Conservation (phyloP, 1,140 invertebrate genomes). For the Aethina tumida region DNA sequence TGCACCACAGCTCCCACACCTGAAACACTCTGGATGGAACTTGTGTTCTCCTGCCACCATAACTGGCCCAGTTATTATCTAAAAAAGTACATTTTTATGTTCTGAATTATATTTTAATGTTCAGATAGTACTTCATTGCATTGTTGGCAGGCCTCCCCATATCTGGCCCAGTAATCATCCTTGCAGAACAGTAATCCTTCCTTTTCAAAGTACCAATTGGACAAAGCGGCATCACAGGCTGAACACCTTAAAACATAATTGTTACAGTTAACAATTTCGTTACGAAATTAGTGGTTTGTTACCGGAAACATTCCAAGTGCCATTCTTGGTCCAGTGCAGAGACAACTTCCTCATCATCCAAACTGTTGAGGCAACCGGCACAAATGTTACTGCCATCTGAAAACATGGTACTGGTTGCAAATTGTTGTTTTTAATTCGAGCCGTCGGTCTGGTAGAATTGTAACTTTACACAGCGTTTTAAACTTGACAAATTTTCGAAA, state of each 20-base stretch:
- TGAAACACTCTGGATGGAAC: conserved; percentile 93
- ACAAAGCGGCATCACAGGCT: conserved; percentile 71
- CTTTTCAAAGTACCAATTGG: conserved; percentile 90
- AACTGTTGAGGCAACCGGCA: conserved; percentile 64
- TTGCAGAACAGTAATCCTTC: conserved; percentile 82
- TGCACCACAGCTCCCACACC: conserved; percentile 67
- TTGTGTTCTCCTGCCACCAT: conserved; percentile 91
- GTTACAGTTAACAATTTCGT: conserved; percentile 2
- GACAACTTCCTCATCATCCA: conserved; percentile 65
- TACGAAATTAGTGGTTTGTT: conserved; percentile 9
- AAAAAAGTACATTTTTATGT: conserved; percentile 12
- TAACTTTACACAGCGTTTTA: no score
- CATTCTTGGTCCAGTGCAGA: conserved; percentile 73
- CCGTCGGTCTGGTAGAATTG: no score
- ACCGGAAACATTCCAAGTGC: conserved; percentile 83
- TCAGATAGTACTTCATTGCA: conserved; percentile 58
- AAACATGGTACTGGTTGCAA: no score
- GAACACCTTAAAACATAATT: conserved; percentile 58
- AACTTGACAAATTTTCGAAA: conserved; percentile 2
- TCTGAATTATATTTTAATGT: neutral
- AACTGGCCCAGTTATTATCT: conserved; percentile 82
- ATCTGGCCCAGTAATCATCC: conserved; percentile 80
- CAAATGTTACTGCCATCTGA: conserved; percentile 45
- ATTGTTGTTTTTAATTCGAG: no score
- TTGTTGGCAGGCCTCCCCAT: conserved; percentile 79